Conservation (phyloP, 2,888 invertebrate species). For the Nemurella pictetii region DNA sequence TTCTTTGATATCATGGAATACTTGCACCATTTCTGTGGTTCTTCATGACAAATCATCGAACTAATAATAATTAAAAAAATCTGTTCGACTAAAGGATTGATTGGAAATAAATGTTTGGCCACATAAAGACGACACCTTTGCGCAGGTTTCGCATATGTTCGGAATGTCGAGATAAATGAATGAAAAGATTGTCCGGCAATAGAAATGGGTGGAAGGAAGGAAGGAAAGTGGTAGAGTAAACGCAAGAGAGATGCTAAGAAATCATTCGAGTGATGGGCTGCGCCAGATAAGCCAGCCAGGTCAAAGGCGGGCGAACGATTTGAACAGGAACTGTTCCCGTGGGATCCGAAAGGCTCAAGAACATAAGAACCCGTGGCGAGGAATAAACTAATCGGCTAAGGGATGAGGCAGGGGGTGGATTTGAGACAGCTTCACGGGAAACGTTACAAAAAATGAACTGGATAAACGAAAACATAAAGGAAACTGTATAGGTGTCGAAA, state of each 20-base stretch:
- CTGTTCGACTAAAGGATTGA: too few species aligned
- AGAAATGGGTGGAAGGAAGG: background rate
- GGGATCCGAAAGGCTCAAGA: slow-evolving; percentile 11
- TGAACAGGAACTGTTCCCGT: slow-evolving; percentile 27
- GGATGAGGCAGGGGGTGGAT: slow-evolving; percentile 6
- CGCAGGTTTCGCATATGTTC: too few species aligned
- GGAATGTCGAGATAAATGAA: slow-evolving; percentile 28
- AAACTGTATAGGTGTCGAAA: slow-evolving; percentile 23
- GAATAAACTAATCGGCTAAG: slow-evolving; percentile 29
- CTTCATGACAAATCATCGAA: too few species aligned
- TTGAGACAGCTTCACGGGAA: slow-evolving; percentile 23
- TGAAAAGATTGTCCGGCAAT: background rate
- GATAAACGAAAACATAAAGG: slow-evolving; percentile 22
- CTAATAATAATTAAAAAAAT: too few species aligned
- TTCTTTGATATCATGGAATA: too few species aligned
- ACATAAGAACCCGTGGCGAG: slow-evolving; percentile 20
- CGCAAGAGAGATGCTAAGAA: background rate
- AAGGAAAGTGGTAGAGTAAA: background rate
- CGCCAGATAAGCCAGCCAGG: slow-evolving; percentile 25
- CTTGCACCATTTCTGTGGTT: too few species aligned
- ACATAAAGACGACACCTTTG: too few species aligned
- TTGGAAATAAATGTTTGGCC: too few species aligned
- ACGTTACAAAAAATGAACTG: slow-evolving; percentile 21
- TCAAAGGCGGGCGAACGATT: slow-evolving; percentile 21
- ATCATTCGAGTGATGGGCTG: slow-evolving; percentile 29